phyloP scores from a whole-genome alignment of 2,888 invertebrate genomes.

The Ophion obscuratus region DNA sequence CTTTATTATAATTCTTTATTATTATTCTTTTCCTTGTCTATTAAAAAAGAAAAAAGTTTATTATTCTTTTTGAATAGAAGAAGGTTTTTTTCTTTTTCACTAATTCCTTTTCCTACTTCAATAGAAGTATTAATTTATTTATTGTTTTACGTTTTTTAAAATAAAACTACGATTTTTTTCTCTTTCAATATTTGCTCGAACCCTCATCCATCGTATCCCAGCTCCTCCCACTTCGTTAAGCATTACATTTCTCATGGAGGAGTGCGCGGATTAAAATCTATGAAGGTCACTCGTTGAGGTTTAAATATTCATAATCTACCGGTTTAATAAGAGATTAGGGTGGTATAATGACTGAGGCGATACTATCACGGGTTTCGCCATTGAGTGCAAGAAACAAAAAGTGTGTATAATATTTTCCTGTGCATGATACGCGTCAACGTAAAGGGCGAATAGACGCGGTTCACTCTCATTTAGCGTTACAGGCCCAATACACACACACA shows the following conservation, averaged over 20 bases:
- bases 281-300: slow-evolving; percentile 53
- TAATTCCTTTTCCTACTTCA: not conserved
- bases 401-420: slow-evolving; percentile 38
- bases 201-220: not conserved
- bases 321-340: slow-evolving; percentile 69
- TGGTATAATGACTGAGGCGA: slow-evolving; percentile 65
- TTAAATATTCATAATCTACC: slow-evolving; percentile 72
- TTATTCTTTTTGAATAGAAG: not conserved
- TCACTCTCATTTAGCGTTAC: slow-evolving; percentile 29
- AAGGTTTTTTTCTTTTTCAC: not conserved
- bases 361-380: slow-evolving; percentile 41
- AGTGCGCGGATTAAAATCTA: slow-evolving; percentile 62
- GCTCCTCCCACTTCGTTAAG: not conserved
- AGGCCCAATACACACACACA: not conserved
- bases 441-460: slow-evolving; percentile 14
- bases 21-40: no score
- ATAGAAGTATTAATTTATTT: not conserved
- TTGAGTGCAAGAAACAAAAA: slow-evolving; percentile 42
- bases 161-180: slow-evolving; percentile 6
- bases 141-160: not conserved
- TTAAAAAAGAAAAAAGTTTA: not conserved
- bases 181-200: not conserved
- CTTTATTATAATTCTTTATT: no score
- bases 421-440: slow-evolving; percentile 18
- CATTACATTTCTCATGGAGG: not conserved